Evolutionary conservation across 2,113 vertebrate genomes (phyloP).

Genomic region (Pipa parva): DNA sequence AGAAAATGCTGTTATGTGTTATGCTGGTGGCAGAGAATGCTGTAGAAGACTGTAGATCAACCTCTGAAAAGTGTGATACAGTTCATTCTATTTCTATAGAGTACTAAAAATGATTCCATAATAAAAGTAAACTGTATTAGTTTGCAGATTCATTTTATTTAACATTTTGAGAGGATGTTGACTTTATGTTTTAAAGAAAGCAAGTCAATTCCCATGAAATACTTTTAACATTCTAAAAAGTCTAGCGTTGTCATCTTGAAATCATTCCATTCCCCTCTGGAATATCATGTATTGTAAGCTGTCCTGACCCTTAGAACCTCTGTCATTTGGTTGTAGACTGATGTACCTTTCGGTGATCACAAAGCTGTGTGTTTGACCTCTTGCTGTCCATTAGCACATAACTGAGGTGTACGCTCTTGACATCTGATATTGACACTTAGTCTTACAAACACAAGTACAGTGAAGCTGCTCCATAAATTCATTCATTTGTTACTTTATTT

Average conservation of each 20-base stretch:
- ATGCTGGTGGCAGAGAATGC: too few species aligned
- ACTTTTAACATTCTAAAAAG: constrained; percentile 24
- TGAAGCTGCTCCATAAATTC: not conserved
- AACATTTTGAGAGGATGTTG: not conserved
- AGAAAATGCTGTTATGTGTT: too few species aligned
- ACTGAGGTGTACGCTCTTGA: not conserved
- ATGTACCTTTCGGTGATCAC: constrained; percentile 35
- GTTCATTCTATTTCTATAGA: not conserved
- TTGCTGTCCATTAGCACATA: constrained; percentile 14
- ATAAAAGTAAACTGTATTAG: not conserved
- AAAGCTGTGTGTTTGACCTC: constrained; percentile 19
- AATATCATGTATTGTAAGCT: constrained; percentile 30
- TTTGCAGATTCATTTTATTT: not conserved
- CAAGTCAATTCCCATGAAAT: constrained; percentile 1
- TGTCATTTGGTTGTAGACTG: constrained; percentile 36
- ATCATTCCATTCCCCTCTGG: constrained; percentile 22
- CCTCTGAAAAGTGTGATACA: not conserved
- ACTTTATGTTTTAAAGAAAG: not conserved
- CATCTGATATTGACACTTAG: not conserved
- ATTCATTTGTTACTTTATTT: not conserved
- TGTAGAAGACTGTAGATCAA: not conserved
- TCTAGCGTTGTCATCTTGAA: constrained; percentile 31
- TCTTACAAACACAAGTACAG: not conserved
- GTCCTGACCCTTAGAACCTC: constrained; percentile 32
- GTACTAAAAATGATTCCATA: not conserved